Evolutionary conservation across 2,888 invertebrate species (phyloP).

Genomic region (Pristionchus arcanus): DNA sequence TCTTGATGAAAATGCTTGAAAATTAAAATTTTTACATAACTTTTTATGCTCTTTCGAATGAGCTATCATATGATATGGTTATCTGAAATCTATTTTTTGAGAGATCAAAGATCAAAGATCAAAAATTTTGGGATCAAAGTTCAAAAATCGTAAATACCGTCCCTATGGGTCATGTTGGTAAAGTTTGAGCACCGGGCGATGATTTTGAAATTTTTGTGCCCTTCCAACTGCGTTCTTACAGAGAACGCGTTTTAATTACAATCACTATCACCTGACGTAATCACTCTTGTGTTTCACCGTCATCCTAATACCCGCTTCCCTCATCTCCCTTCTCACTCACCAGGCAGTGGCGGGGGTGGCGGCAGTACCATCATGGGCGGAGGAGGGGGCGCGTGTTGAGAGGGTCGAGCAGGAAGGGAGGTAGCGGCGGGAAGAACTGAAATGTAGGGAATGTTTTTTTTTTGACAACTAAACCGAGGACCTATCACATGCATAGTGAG

Average conservation of each 20-base stretch:
- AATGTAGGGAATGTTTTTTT: neutral
- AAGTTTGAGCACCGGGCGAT: too few species aligned
- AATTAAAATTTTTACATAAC: too few species aligned
- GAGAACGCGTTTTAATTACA: neutral
- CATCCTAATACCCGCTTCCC: neutral
- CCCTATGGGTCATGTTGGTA: too few species aligned
- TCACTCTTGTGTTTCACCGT: neutral
- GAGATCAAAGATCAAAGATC: too few species aligned
- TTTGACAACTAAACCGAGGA: neutral
- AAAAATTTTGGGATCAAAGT: too few species aligned
- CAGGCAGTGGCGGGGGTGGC: slow-evolving; percentile 12
- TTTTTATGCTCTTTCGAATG: too few species aligned
- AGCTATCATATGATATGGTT: too few species aligned
- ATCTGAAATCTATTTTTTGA: too few species aligned
- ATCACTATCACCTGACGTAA: neutral
- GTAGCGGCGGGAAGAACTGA: neutral
- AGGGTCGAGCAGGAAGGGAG: neutral
- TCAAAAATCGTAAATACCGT: too few species aligned
- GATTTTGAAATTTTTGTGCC: too few species aligned
- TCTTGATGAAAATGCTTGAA: too few species aligned
- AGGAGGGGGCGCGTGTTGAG: neutral
- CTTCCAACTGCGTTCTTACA: neutral
- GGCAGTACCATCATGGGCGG: neutral
- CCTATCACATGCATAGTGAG: too few species aligned
- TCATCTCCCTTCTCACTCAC: neutral